Evolutionary conservation across 2,888 invertebrate species (phyloP).

Genomic region (Brachypalpus laphriformis): DNA sequence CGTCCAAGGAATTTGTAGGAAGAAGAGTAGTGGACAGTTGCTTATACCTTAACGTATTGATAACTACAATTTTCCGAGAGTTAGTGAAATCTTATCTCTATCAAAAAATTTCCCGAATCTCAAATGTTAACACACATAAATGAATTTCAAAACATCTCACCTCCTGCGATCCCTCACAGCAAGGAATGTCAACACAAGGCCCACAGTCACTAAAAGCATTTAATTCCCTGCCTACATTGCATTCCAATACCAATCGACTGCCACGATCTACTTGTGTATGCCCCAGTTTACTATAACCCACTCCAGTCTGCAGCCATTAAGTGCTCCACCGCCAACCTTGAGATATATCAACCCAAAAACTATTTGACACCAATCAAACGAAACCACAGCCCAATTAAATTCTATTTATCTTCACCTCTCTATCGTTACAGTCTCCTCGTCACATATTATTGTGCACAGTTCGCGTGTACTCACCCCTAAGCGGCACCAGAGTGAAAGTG

Average conservation of each 20-base stretch:
- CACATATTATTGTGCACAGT: slow-evolving; percentile 89
- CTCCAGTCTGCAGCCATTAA: neutral
- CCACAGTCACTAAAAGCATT: neutral
- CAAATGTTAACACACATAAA: neutral
- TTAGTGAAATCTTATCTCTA: neutral
- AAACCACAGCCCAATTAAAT: slow-evolving; percentile 39
- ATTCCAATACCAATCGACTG: neutral
- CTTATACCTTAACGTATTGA: no score
- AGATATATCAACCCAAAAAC: slow-evolving; percentile 31
- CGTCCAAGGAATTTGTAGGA: no score
- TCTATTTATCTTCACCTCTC: slow-evolving; percentile 17
- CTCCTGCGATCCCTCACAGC: neutral
- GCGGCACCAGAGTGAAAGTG: slow-evolving; percentile 90
- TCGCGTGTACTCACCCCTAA: slow-evolving; percentile 90
- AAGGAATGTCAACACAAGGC: neutral
- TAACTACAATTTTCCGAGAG: no score
- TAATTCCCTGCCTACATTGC: neutral
- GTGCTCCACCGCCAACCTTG: slow-evolving; percentile 35
- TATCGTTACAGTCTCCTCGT: slow-evolving; percentile 82
- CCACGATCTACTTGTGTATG: neutral
- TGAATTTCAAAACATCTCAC: neutral
- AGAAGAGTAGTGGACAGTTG: no score
- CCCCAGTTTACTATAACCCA: slow-evolving; percentile 8
- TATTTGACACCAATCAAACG: slow-evolving; percentile 31
- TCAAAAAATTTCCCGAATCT: neutral